Percentiles rank a stretch among this genome's conserved stretches.
These are phyloP conservation scores for Vanessa atalanta DNA, from an alignment of 1,140 invertebrate species.

Conservation along the genomic window DNA sequence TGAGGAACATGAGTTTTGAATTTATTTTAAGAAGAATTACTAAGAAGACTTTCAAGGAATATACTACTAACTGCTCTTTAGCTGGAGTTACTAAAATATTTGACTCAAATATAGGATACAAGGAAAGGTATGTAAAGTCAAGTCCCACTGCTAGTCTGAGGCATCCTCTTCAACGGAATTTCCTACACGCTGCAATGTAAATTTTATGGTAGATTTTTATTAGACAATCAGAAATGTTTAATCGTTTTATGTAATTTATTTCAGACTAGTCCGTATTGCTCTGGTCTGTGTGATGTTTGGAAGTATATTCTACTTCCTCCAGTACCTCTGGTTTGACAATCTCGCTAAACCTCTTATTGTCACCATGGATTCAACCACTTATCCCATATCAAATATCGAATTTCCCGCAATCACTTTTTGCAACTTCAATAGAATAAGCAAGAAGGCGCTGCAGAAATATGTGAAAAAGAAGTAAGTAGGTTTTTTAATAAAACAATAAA, in stretches of 20 bases:
- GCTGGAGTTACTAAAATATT: conserved; percentile 46
- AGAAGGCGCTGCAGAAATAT: conserved; percentile 49
- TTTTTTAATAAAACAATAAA: conserved; percentile 4
- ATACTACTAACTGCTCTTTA: conserved; percentile 46
- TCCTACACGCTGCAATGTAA: no score
- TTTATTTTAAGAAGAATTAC: conserved; percentile 50
- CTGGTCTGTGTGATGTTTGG: conserved; percentile 41
- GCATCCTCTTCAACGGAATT: no score
- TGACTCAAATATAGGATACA: conserved; percentile 28
- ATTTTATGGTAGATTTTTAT: no score
- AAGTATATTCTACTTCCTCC: conserved; percentile 44
- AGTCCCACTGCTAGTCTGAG: no score
- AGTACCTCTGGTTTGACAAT: conserved; percentile 58
- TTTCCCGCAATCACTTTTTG: conserved; percentile 82
- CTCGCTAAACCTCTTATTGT: conserved; percentile 73
- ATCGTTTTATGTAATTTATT: conserved; percentile 12
- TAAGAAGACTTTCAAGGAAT: conserved; percentile 47
- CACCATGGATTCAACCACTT: conserved; percentile 72
- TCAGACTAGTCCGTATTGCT: conserved; percentile 43
- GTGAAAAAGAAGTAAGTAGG: conserved; percentile 61
- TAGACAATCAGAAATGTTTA: no score
- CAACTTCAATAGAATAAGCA: conserved; percentile 81
- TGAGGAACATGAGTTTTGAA: conserved; percentile 45
- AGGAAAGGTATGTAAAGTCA: conserved; percentile 41
- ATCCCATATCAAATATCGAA: conserved; percentile 76